Percentiles rank a stretch among this genome's conserved stretches.
Evolutionary conservation across 2,113 vertebrate species (phyloP).

Genomic region (Capricornis sumatraensis): DNA sequence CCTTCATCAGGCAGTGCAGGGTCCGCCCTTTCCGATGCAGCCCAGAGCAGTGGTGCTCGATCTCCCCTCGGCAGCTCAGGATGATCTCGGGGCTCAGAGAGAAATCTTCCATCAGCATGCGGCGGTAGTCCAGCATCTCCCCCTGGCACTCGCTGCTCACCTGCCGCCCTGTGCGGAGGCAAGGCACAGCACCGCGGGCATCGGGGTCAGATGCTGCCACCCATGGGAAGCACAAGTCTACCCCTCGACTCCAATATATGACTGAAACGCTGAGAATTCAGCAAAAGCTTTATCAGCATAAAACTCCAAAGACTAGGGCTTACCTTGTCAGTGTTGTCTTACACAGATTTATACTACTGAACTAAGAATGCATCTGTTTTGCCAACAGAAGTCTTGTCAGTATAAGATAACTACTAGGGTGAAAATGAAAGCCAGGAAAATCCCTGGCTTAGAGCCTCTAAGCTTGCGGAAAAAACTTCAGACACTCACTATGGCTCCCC

Average conservation of each 20-base stretch:
- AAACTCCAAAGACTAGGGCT: background rate
- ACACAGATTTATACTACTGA: background rate
- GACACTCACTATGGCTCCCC: background rate
- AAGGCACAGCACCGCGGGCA: background rate
- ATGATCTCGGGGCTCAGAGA: slow-evolving; percentile 97
- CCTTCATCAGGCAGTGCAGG: slow-evolving; percentile 96
- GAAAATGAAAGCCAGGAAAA: slow-evolving; percentile 17
- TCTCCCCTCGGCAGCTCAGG: slow-evolving; percentile 94
- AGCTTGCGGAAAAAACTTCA: background rate
- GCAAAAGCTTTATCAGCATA: slow-evolving; percentile 12
- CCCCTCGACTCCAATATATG: background rate
- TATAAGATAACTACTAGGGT: background rate
- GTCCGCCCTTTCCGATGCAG: slow-evolving; percentile 96
- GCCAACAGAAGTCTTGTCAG: background rate
- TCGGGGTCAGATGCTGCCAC: background rate
- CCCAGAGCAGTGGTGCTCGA: slow-evolving; percentile 94
- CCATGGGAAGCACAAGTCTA: background rate
- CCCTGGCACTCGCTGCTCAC: slow-evolving; percentile 97
- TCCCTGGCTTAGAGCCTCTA: background rate
- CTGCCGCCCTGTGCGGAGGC: slow-evolving; percentile 82
- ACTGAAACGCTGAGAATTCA: slow-evolving; percentile 1
- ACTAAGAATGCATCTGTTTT: background rate
- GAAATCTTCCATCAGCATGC: slow-evolving; percentile 99
- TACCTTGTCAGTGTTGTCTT: background rate
- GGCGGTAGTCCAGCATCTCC: slow-evolving; percentile 96